phyloP scores from a whole-genome alignment of 2,888 invertebrate genomes.

The Dolomedes plantarius region DNA sequence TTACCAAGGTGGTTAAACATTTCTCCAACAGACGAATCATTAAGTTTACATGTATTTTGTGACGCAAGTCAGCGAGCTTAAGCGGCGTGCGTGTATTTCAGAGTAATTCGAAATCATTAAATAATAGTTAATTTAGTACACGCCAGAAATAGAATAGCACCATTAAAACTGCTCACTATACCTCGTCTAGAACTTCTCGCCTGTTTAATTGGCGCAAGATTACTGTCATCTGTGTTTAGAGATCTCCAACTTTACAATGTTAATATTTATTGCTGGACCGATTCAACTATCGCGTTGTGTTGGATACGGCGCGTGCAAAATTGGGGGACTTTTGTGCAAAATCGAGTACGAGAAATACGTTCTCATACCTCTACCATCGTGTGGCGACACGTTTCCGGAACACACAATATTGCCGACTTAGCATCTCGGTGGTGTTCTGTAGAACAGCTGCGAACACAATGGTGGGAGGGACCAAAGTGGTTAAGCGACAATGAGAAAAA shows the following conservation, averaged over 20 bases:
- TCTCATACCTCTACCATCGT: not conserved
- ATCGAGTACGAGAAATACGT: conserved; percentile 13
- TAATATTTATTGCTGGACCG: not conserved
- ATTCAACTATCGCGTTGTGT: conserved; percentile 6
- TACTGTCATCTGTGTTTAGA: not conserved
- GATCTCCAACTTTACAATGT: not conserved
- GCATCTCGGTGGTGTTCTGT: conserved; percentile 14
- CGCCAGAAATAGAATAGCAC: not conserved
- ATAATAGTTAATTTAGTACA: not conserved
- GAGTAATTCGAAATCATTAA: not conserved
- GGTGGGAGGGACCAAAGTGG: not conserved
- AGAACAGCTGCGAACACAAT: not conserved
- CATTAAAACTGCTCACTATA: not conserved
- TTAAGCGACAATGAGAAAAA: too few relatives aligned
- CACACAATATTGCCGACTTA: conserved; percentile 21
- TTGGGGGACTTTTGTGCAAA: too few relatives aligned
- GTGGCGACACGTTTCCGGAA: not conserved
- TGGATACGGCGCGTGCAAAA: not conserved
- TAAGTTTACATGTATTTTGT: too few relatives aligned
- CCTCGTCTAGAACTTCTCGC: too few relatives aligned
- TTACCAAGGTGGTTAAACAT: too few relatives aligned
- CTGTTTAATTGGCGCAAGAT: too few relatives aligned
- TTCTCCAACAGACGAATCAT: not conserved
- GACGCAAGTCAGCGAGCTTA: too few relatives aligned
- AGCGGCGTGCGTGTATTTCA: not conserved